Percentiles rank a stretch among this genome's conserved stretches.
Evolutionary conservation across 35 echinoderm and acorn worm species (phyloP).

Genomic region (Acanthaster planci): DNA sequence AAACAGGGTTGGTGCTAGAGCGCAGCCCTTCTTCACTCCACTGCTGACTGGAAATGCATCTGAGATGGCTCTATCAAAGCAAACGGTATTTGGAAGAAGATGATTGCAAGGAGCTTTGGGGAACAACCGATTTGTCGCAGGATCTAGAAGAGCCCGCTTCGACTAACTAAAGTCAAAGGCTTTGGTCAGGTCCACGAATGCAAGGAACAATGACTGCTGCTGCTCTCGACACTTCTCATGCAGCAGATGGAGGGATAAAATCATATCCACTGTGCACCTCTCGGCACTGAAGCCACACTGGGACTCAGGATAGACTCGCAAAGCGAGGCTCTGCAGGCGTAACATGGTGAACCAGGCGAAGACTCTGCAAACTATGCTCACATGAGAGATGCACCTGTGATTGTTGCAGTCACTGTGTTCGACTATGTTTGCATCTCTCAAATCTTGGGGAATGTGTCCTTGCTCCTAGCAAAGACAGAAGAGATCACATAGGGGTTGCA

Average conservation of each 20-base stretch:
- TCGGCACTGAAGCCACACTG: conserved; percentile 57
- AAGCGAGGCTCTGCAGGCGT: conserved; percentile 20
- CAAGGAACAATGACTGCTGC: not conserved
- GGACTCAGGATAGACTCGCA: conserved; percentile 35
- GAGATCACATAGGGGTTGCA: no score
- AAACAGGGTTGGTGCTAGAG: conserved; percentile 24
- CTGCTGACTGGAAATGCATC: conserved; percentile 15
- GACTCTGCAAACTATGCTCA: no score
- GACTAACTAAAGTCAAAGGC: conserved; percentile 23
- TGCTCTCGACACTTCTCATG: conserved; percentile 31
- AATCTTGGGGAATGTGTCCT: no score
- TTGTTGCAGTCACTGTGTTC: no score
- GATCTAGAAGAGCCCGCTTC: conserved; percentile 13
- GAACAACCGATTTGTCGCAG: conserved; percentile 7
- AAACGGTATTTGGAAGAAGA: not conserved
- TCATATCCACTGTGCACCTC: conserved; percentile 53
- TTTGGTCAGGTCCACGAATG: no score
- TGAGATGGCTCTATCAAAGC: conserved; percentile 8
- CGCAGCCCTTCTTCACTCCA: conserved; percentile 38
- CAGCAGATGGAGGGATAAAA: conserved; percentile 50
- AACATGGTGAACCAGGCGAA: no score
- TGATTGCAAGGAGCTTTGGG: conserved; percentile 6
- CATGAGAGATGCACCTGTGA: no score
- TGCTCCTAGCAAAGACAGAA: no score
- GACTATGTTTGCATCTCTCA: no score